Base-by-base conservation (phyloP, 2,797 vertebrate genomes). In the Ctenopoma multispine region DNA sequence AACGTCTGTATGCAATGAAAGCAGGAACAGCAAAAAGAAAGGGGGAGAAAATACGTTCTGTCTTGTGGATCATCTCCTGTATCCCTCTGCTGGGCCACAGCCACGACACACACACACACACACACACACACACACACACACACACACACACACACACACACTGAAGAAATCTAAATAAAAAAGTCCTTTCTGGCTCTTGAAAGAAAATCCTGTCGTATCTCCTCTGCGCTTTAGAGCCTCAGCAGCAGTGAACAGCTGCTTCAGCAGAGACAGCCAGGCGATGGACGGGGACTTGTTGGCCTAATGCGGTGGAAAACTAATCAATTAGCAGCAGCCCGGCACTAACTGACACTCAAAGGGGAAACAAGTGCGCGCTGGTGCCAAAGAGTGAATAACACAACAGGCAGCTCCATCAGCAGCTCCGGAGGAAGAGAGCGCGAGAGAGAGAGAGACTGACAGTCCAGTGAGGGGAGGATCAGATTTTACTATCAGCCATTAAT, bases 301-400 rank as follows among this genome's bases (percentile, higher is more conserved):
- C 75, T 87, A 89, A 89, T 84, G 81, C 54, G 23, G 54, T 75
- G 79, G 81, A 84, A 90, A 87, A 81, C 72, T 77, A 79, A 89
- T 90, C 85, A 89, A 83, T 91, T 86, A 88, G 71, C 70, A 83
- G 75, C 72, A 76, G 68, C 61, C 66, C 41, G 21, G 49, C 63
- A 69, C 70, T 17, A 63, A 79, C 63, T 77, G 77, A 77, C 66
- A 78, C 73, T 79, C 77, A 60, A 24, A 61, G 65, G 71, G 53
- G 79, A 73, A 78, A 79, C 70, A 31, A 60, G 63, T 50, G 1
- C 31, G 24, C 1, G 27, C 61, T 48, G 67, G 47, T 78, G 84
- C 82, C 84, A 85, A 76, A 72, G 74, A 79, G 44, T 56, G 71
- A 79, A 60, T 50, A 75, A 83, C 50, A 71, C 38, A 40, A 40